Evolutionary conservation across 1,140 invertebrate species (phyloP).

Genomic region (Drosophila ficusphila): DNA sequence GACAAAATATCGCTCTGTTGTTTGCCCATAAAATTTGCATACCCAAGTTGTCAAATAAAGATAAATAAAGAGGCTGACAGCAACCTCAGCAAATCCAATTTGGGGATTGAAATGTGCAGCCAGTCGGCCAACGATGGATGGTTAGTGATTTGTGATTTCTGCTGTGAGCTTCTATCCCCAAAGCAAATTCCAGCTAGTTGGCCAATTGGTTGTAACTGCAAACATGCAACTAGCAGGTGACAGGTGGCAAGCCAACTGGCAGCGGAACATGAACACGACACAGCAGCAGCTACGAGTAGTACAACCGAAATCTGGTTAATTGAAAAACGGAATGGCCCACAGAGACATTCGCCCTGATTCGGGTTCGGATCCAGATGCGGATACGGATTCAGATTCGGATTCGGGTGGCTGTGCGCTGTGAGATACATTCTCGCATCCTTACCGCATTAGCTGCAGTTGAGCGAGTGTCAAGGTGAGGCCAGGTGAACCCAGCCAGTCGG

Average conservation of each 20-base stretch:
- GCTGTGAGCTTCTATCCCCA: not conserved
- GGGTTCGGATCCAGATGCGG: not conserved
- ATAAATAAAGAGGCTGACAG: slow-evolving; percentile 25
- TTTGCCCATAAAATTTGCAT: slow-evolving; percentile 45
- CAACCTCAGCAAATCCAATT: slow-evolving; percentile 41
- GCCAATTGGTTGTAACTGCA: slow-evolving; percentile 20
- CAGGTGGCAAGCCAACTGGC: slow-evolving; percentile 16
- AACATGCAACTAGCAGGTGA: slow-evolving; percentile 31
- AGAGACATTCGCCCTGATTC: not conserved
- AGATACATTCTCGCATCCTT: slow-evolving; percentile 38
- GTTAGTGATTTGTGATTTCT: slow-evolving; percentile 13
- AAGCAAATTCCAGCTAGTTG: slow-evolving; percentile 13
- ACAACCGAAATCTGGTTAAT: slow-evolving; percentile 42
- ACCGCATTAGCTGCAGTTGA: slow-evolving; percentile 75
- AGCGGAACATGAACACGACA: slow-evolving; percentile 27
- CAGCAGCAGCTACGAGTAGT: not conserved
- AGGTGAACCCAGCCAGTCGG: slow-evolving; percentile 66
- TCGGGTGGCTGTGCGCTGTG: not conserved
- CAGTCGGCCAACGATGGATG: slow-evolving; percentile 2
- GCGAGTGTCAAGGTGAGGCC: slow-evolving; percentile 78
- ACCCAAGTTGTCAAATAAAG: slow-evolving; percentile 12
- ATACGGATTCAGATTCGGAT: slow-evolving; percentile 8
- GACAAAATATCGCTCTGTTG: slow-evolving; percentile 22
- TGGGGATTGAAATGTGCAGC: slow-evolving; percentile 21
- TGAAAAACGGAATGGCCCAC: slow-evolving; percentile 29